phyloP scores from a whole-genome alignment of 1,140 invertebrate species.

The Bradynema listronoti region DNA sequence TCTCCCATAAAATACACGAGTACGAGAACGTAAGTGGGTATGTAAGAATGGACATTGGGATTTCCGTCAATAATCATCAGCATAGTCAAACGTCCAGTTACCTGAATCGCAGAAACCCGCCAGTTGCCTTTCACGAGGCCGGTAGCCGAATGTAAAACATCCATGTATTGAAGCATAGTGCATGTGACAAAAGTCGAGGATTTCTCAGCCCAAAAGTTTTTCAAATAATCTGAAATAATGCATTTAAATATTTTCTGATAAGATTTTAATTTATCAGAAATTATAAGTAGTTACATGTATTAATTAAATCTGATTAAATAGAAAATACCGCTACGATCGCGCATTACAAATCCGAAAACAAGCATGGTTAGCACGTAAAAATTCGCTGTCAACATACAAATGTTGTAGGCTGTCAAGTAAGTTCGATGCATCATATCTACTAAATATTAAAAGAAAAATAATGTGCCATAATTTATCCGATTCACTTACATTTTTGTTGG shows the following conservation, averaged over 20 bases:
- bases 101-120: slow-evolving; percentile 4
- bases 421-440: slow-evolving; percentile 8
- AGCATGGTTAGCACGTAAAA: slow-evolving; percentile 3
- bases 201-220: slow-evolving; percentile 5
- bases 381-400: slow-evolving; percentile 19
- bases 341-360: slow-evolving; percentile 2
- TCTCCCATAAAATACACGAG: slow-evolving; percentile 18
- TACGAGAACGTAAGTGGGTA: slow-evolving; percentile 4
- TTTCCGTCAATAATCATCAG: slow-evolving; percentile 18
- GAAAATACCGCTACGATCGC: not conserved
- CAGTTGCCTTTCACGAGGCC: slow-evolving; percentile 21
- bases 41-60: slow-evolving; percentile 8
- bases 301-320: not conserved
- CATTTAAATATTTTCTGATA: not conserved
- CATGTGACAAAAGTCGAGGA: slow-evolving; percentile 8
- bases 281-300: not conserved
- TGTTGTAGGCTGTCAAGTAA: slow-evolving; percentile 17
- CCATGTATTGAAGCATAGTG: slow-evolving; percentile 15
- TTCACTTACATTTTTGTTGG: slow-evolving; percentile 3
- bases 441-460: slow-evolving; percentile 4
- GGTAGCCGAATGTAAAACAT: slow-evolving; percentile 15
- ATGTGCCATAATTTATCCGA: slow-evolving; percentile 3
- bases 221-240: slow-evolving; percentile 11
- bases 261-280: not conserved
- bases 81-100: slow-evolving; percentile 11